Evolutionary conservation across 2,797 vertebrate genomes (phyloP), one percentile per base, ranked within the genome.

Genomic region (Scarus forsteni): DNA sequence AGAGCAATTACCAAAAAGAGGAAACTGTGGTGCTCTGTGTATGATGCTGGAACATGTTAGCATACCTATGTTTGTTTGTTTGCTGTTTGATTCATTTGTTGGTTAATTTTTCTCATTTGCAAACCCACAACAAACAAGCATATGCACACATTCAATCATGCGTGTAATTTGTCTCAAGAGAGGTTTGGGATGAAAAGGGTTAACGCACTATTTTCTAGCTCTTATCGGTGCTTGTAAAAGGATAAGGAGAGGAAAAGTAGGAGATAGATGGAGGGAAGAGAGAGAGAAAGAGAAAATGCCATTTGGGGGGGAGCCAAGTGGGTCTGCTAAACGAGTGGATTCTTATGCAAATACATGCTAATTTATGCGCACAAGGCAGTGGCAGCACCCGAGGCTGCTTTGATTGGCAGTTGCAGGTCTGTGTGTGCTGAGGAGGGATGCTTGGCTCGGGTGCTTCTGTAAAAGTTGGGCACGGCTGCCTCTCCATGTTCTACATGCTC

Each of bases 331-430:
- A 93, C 86, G 89, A 91, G 91, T 81, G 88, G 82, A 92, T 93
- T 93, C 87, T 89, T 93, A 95, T 95, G 94, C 93, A 94, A 95
- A 95, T 94, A 67, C 78, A 95, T 95, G 94, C 93, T 92, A 95
- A 95, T 95, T 92, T 94, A 95, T 94, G 92, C 90, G 53, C 80
- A 88, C 80, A 88, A 92, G 87, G 91, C 92, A 92, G 89, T 92
- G 92, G 93, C 92, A 92, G 91, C 74, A 91, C 93, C 92, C 45
- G 86, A 90, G 93, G 92, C 91, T 87, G 89, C 89, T 91, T 91
- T 95, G 94, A 95, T 94, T 95, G 94, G 93, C 94, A 95, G 93
- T 92, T 92, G 91, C 91, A 89, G 92, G 92, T 93, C 90, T 92
- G 91, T 91, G 92, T 90, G 89, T 89, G 85, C 80, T 86, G 89